These are phyloP conservation scores for Nudaria mundana DNA, from an alignment of 2,888 invertebrate species.

Conservation along the genomic window DNA sequence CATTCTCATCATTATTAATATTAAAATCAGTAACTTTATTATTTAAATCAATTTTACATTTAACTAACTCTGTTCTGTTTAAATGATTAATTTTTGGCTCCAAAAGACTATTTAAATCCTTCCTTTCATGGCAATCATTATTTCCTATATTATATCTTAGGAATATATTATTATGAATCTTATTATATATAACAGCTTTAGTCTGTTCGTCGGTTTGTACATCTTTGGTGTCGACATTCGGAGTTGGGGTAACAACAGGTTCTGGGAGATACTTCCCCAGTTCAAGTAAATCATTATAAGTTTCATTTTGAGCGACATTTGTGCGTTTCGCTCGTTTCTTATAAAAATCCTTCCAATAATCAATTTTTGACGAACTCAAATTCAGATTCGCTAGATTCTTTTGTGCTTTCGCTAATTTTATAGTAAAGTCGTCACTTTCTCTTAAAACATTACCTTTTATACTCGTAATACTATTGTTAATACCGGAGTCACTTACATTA, in stretches of 20 bases:
- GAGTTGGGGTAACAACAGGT: no score
- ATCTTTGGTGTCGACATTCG: conserved; percentile 4
- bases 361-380: no score
- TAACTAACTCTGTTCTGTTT: not conserved
- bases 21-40: not conserved
- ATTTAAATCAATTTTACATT: not conserved
- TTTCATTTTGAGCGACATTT: no score
- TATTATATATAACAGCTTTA: no score
- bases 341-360: conserved; percentile 16
- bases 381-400: no score
- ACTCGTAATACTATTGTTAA: conserved; percentile 4
- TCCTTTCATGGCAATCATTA: no score
- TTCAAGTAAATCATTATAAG: not conserved
- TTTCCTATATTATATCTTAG: no score
- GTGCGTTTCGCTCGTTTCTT: conserved; percentile 3
- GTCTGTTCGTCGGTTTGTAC: no score
- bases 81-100: conserved; percentile 2
- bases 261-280: no score
- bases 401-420: no score
- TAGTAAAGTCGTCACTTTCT: not conserved
- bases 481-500: not conserved
- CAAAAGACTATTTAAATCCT: not conserved
- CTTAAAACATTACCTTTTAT: not conserved
- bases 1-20: not conserved
- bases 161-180: no score